Base-by-base conservation (phyloP, 2,113 vertebrate genomes). In the Urocynchramus pylzowi region DNA sequence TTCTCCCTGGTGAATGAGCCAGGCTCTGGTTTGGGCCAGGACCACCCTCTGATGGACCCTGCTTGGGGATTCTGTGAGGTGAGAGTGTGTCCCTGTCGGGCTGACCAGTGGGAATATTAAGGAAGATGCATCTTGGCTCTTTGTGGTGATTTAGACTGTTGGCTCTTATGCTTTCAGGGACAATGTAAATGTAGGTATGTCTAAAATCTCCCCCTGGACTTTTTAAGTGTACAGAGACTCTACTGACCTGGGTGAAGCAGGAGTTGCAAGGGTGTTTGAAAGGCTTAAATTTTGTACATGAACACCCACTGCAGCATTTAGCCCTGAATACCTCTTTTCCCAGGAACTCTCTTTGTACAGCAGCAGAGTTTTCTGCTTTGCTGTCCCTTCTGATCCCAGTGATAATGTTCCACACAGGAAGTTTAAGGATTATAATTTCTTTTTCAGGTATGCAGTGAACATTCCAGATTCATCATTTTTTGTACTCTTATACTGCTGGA, bases 401-500 rank as follows among this genome's bases (percentile, higher is more conserved):
- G 42, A 77, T 81, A 90, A 69, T 18, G 50, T 31, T 50, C 22
- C 31, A 61, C n/a, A 30, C 6, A 37, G 1, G 13, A 74, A 68
- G 28, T 74, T 86, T 71, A 76, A 54, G 54, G 30, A 75, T 68
- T 89, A 44, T 16, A 35, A 89, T 87, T 84, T 61, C 20, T 75
- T 92, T 83, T 74, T 90, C 57, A 73, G 30, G n/a, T 79, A 82
- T 56, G 18, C 60, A 75, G 35, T 61, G 65, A 93, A 39, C 49
- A 35, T 84, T 93, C 41, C 49, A 87, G 69, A 84, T 90, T 78
- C 59, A 78, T 33, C 39, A 49, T 70, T 67, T 93, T 92, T 70
- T 53, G 3, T 77, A 37, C 14, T 7, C 13, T 71, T 76, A 69
- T 19, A 35, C 14, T 24, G 31, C 59, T 88, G 41, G 39, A 16